A percentile compares a stretch with the other conserved stretches of the same genome.
phyloP scores from a whole-genome alignment of 1,140 invertebrate species.

The Formica exsecta region DNA sequence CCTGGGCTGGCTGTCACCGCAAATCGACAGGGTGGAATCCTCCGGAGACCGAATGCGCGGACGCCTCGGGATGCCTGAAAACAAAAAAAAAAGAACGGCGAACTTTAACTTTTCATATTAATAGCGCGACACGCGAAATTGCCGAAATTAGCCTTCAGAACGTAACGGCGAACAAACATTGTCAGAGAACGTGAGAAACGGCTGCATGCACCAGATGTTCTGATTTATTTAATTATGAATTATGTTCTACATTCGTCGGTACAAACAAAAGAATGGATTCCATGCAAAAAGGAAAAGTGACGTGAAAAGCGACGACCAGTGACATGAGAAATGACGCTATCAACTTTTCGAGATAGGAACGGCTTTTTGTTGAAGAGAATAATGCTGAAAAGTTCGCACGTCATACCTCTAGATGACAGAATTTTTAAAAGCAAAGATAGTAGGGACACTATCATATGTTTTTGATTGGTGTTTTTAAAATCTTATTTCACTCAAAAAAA shows the following conservation, averaged over 20 bases:
- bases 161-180: not conserved
- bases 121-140: not conserved
- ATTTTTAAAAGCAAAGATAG: slow-evolving; percentile 19
- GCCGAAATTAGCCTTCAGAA: slow-evolving; percentile 66
- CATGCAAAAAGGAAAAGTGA: slow-evolving; percentile 35
- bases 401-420: slow-evolving; percentile 29
- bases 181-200: not conserved
- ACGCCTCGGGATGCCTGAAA: slow-evolving; percentile 66
- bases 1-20: slow-evolving; percentile 77
- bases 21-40: slow-evolving; percentile 81
- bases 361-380: slow-evolving; percentile 44
- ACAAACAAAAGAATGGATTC: slow-evolving; percentile 3
- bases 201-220: not conserved
- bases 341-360: slow-evolving; percentile 5
- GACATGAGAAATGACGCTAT: slow-evolving; percentile 56
- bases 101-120: slow-evolving; percentile 18
- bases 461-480: slow-evolving; percentile 18
- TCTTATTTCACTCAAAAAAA: not conserved
- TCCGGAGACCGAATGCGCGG: slow-evolving; percentile 73
- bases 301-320: slow-evolving; percentile 27
- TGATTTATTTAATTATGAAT: slow-evolving; percentile 28
- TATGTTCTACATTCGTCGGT: not conserved
- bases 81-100: not conserved
- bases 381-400: slow-evolving; percentile 48
- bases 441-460: slow-evolving; percentile 3